Base-by-base conservation (phyloP, 2,888 invertebrate species). In the Drosophila rubida region DNA sequence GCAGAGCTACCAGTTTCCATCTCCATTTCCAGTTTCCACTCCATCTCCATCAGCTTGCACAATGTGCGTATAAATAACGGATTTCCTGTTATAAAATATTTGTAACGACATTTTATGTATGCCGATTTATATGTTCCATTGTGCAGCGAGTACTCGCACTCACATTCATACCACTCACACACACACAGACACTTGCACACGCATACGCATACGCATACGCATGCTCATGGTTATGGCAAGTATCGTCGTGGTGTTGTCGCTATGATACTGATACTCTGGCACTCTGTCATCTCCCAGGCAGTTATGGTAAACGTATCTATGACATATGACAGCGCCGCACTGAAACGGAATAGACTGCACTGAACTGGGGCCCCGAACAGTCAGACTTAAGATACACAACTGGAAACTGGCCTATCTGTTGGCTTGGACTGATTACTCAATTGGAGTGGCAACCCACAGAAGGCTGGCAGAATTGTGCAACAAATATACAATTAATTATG, bases 61-160 rank as follows among this genome's bases (percentile, higher is more conserved):
- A 87, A 87, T 85, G 75, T 84, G 88, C 83, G 88, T 88, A 84
- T 88, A 84, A 84, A 84, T 84, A 84, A 84, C 84, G 84, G 84
- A 84, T 84, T 84, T 84, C 84, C 84, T 82, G 87, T 80, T 88
- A 86, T 86, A 86, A 84, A 84, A 88, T 88, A 84, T 84, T 81
- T 87, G 84, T 84, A 82, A 82, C 83, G 83, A 82, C 87, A 82
- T 82, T 82, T 82, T 78, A 77, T 76, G 66, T 76, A 66, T 80
- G 74, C 85, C 87, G 81, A 82, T 82, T 84, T 82, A 84, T 84
- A 78, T 61, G 70, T 68, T 13, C 73, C 64, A 73, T 73, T 73
- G 76, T 73, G 64, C 70, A 48, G 48, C 27, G 42, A 19, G 46
- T 53, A 35, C 35, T 45, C 32, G 27, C 46, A 55, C 58, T 49